phyloP scores from a whole-genome alignment of 2,888 invertebrate species.

The Nasonia oneida region DNA sequence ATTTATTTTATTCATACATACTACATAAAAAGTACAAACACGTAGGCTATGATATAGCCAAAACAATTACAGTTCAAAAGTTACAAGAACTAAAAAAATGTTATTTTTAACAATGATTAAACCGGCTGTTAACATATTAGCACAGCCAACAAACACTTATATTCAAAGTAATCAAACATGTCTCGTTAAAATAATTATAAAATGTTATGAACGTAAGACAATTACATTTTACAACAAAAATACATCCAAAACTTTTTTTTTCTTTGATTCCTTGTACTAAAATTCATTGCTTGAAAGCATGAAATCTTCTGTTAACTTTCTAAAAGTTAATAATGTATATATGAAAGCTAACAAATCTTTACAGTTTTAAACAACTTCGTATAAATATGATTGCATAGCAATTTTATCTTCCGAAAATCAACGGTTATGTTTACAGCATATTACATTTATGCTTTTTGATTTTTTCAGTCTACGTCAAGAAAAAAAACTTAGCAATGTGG shows the following conservation, averaged over 20 bases:
- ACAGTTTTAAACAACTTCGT: not conserved
- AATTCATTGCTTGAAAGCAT: not conserved
- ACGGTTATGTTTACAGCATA: not conserved
- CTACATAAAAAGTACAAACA: constrained; percentile 70
- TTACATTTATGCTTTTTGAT: constrained; percentile 17
- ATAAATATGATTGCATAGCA: not conserved
- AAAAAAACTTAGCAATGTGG: constrained; percentile 52
- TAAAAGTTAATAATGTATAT: not conserved
- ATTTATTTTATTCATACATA: not conserved
- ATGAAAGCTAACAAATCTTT: not conserved
- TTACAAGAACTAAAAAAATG: constrained; percentile 42
- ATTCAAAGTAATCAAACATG: not conserved
- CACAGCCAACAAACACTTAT: not conserved
- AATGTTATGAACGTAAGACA: constrained; percentile 17
- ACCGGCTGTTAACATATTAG: constrained; percentile 24
- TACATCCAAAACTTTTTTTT: constrained; percentile 12
- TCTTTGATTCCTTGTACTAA: not conserved
- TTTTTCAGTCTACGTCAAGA: not conserved
- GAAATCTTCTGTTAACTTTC: not conserved
- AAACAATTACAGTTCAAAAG: constrained; percentile 24
- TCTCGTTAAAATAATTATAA: constrained; percentile 25
- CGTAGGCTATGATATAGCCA: not conserved
- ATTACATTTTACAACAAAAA: constrained; percentile 25
- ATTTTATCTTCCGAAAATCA: not conserved
- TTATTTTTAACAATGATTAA: constrained; percentile 57